Evolutionary conservation across 2,797 vertebrate genomes (phyloP).

Genomic region (Mus minutoides): DNA sequence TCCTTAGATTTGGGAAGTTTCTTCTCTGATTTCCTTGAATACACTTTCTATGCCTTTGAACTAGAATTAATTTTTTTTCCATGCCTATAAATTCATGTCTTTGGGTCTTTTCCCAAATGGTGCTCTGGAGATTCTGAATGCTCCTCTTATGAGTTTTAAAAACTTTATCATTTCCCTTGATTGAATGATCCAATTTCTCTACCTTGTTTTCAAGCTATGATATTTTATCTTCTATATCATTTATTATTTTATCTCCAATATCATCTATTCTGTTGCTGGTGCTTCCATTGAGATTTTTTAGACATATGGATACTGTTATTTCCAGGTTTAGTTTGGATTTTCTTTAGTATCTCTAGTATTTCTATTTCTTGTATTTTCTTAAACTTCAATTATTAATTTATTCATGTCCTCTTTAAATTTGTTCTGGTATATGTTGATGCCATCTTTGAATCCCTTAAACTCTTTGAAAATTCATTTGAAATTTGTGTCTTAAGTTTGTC

Average conservation of each 20-base stretch:
- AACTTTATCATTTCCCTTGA: not conserved
- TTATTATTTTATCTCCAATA: no score
- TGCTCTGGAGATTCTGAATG: no score
- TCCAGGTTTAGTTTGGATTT: not conserved
- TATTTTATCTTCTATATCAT: not conserved
- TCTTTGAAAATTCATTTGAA: not conserved
- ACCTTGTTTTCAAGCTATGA: not conserved
- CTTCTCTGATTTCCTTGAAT: not conserved
- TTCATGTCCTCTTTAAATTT: not conserved
- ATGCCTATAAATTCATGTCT: not conserved
- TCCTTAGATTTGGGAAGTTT: not conserved
- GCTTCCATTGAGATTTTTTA: not conserved
- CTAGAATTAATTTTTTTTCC: not conserved
- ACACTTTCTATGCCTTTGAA: not conserved
- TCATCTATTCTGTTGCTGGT: not conserved
- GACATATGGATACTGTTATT: not conserved
- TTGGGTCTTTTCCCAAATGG: not conserved
- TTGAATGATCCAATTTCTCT: not conserved
- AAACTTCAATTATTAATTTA: not conserved
- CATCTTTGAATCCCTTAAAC: not conserved
- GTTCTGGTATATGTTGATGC: not conserved
- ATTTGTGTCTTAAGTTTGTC: not conserved
- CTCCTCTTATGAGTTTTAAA: not conserved
- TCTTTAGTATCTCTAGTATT: not conserved
- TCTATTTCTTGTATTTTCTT: not conserved